phyloP scores from a whole-genome alignment of 2,888 invertebrate genomes.

The Spatulosminthurus flaviceps region DNA sequence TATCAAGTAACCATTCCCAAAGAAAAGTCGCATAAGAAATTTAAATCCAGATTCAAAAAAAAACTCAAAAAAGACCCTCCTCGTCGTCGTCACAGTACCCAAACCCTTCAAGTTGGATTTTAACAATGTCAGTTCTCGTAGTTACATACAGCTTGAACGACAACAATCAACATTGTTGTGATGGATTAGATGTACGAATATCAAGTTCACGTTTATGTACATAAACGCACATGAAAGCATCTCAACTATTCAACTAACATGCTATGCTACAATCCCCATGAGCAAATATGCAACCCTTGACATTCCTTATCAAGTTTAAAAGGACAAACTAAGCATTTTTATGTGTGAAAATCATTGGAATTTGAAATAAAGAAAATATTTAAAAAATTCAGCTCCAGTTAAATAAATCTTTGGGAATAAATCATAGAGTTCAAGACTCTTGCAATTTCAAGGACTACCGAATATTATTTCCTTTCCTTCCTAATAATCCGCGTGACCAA shows the following conservation, averaged over 20 bases:
- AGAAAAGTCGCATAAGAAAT: background rate
- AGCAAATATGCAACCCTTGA: too few relatives aligned
- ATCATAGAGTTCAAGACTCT: slow-evolving; percentile 8
- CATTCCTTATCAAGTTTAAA: too few relatives aligned
- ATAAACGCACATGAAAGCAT: too few relatives aligned
- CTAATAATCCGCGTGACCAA: slow-evolving; percentile 1
- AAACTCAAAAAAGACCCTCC: background rate
- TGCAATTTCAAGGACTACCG: background rate
- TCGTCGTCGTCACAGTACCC: background rate
- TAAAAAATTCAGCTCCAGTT: too few relatives aligned
- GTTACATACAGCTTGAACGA: background rate
- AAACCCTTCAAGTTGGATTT: background rate
- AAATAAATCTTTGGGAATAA: background rate
- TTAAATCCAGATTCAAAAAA: slow-evolving; percentile 24
- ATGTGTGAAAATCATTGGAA: too few relatives aligned
- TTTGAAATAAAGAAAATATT: too few relatives aligned
- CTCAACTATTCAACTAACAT: too few relatives aligned
- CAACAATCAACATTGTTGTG: slow-evolving; percentile 22
- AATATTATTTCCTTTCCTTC: too few relatives aligned
- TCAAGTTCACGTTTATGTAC: too few relatives aligned
- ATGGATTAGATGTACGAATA: background rate
- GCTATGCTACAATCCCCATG: too few relatives aligned
- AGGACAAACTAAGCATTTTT: too few relatives aligned
- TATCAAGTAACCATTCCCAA: too few relatives aligned
- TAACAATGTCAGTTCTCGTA: background rate